phyloP scores from a whole-genome alignment of 2,113 vertebrate species.

The Myotis brandtii region DNA sequence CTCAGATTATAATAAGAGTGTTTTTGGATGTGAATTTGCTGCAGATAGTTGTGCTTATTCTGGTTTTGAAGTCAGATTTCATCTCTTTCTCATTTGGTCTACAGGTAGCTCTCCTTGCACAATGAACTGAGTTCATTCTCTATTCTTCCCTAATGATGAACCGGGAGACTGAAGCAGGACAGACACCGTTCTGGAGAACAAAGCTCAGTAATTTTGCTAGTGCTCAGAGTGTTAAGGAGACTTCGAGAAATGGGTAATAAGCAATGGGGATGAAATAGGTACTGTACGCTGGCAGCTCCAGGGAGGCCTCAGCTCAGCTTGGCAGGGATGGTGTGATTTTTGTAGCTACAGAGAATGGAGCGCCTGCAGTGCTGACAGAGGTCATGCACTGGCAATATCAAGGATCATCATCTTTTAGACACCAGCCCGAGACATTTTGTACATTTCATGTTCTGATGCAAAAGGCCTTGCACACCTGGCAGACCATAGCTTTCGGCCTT shows the following conservation, averaged over 20 bases:
- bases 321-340: not conserved
- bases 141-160: not conserved
- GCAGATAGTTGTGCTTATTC: not conserved
- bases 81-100: not conserved
- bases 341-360: not conserved
- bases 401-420: constrained; percentile 17
- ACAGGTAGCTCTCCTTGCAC: not conserved
- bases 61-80: not conserved
- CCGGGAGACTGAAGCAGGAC: not conserved
- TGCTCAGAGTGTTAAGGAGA: not conserved
- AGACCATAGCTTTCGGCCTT: constrained; percentile 54
- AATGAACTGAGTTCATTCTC: not conserved
- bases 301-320: not conserved
- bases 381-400: constrained; percentile 50
- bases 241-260: not conserved
- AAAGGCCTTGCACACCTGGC: constrained; percentile 44
- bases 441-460: constrained; percentile 12
- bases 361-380: constrained; percentile 51
- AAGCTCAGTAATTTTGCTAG: not conserved
- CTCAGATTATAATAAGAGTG: not conserved
- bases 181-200: not conserved
- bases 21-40: constrained; percentile 28
- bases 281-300: not conserved
- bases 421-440: not conserved
- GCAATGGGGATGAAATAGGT: not conserved